phyloP scores from a whole-genome alignment of 2,797 vertebrate genomes.

The Streptopelia turtur region DNA sequence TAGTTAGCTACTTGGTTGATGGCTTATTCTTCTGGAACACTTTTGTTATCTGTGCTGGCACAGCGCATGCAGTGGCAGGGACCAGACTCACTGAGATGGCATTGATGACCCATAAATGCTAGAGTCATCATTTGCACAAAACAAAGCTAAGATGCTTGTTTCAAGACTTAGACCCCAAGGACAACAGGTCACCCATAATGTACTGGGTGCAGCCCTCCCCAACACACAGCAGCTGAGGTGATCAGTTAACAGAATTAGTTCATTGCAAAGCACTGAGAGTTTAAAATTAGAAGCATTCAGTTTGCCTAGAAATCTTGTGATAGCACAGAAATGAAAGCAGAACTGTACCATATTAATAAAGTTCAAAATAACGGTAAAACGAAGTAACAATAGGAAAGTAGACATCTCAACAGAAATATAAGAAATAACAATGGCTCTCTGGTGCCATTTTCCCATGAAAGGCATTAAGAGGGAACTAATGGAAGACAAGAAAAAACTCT shows the following conservation, averaged over 20 bases:
- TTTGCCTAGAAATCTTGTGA: neutral
- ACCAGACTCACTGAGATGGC: fast-evolving
- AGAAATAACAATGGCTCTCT: neutral
- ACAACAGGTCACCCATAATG: neutral
- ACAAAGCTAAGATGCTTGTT: neutral
- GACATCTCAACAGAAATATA: neutral
- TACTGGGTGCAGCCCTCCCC: neutral
- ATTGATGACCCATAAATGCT: neutral
- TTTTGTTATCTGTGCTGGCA: neutral
- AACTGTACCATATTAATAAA: neutral
- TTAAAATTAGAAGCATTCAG: neutral
- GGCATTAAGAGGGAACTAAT: neutral
- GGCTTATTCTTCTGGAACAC: neutral
- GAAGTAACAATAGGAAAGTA: neutral
- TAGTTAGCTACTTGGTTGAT: neutral
- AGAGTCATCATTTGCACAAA: neutral
- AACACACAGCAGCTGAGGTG: neutral
- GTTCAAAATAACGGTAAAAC: neutral
- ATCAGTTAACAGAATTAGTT: neutral
- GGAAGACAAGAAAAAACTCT: neutral
- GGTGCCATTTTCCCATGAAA: neutral
- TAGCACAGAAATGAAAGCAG: neutral
- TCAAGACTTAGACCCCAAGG: neutral
- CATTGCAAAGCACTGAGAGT: neutral
- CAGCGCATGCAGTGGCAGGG: neutral